A percentile compares a stretch with the other conserved stretches of the same genome.
Evolutionary conservation across 1,140 invertebrate genomes (phyloP).

Genomic region (Ditylenchus dipsaci): DNA sequence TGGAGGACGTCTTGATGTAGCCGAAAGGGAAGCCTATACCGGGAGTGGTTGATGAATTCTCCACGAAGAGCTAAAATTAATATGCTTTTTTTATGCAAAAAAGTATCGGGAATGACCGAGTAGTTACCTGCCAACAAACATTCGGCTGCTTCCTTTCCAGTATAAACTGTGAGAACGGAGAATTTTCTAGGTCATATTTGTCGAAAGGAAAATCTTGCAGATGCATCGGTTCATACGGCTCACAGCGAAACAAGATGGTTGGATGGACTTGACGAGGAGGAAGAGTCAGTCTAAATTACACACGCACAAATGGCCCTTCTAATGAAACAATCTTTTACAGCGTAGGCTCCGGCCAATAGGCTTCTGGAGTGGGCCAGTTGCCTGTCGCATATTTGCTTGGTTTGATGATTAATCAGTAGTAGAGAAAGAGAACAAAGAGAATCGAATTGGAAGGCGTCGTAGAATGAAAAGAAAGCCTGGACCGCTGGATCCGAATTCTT

Average conservation of each 20-base stretch:
- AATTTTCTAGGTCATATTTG: conserved; percentile 90
- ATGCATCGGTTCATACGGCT: conserved; percentile 86
- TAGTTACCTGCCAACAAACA: conserved; percentile 84
- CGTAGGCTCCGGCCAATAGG: conserved; percentile 87
- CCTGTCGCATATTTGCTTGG: conserved; percentile 77
- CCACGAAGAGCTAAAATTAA: conserved; percentile 74
- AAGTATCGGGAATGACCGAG: background rate
- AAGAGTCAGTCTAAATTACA: conserved; percentile 59
- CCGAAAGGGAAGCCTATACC: conserved; percentile 84
- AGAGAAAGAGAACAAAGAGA: too few relatives aligned
- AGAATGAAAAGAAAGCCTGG: conserved; percentile 4
- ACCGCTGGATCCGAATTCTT: background rate
- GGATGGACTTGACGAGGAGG: conserved; percentile 88
- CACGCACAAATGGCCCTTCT: conserved; percentile 15
- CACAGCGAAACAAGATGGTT: conserved; percentile 79
- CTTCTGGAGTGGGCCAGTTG: conserved; percentile 97
- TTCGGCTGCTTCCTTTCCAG: conserved; percentile 88
- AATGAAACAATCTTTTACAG: conserved; percentile 61
- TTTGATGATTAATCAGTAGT: conserved; percentile 87
- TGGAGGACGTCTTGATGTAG: conserved; percentile 93
- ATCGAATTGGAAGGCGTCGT: background rate
- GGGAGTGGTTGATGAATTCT: conserved; percentile 74
- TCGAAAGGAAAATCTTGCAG: conserved; percentile 96
- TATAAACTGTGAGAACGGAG: conserved; percentile 90
- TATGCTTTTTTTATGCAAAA: background rate